Base-by-base conservation (phyloP, 2,888 invertebrate genomes). In the Pomacea canaliculata region DNA sequence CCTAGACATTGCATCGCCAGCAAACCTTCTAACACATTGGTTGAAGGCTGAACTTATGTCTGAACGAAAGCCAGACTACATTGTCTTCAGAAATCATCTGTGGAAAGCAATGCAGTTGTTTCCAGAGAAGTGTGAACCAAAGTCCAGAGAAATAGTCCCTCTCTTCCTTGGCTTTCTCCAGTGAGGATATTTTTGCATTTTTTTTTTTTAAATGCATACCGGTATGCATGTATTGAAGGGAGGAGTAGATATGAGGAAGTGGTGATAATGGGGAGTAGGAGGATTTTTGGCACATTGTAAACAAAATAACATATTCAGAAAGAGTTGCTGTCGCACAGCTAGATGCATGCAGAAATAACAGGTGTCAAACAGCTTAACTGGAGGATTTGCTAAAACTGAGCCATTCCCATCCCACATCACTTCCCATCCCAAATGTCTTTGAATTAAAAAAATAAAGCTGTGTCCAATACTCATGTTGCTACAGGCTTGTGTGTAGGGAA, bases 121-220 rank as follows among this genome's bases (percentile, higher is more conserved):
- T 88, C 93, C 95, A 7, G 93, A 94, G 80, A 92, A 95, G 18
- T 95, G 94, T 84, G 96, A 97, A 91, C 92, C 94, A 1, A 95
- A 94, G 89, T 97, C 96, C 85, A 93, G 95, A 71, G 95, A 96
- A 88, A 91, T 97, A 27, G 94, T 95, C 0, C 93, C 94, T 8
- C 86, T 97, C n/a, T 94, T 98, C 83, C 92, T 97, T 72, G 93
- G 93, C 79, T 97, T 97, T 89, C 93, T 96, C 76, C 93, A 94
- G 91, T 94, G 92, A 90, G 94, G 93, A 73, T 66, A 78, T 27
- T 51, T 63, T 12, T 63, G 63, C 2, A 27, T 4, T 10, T 63
- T 12, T 63, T 7, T 63, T 7, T 63, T 23, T 23, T 23, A 0
- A 23, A 19, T 63, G 63, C 27, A 10, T 63, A 19, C 27, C 9